Evolutionary conservation across 2,113 vertebrate species (phyloP), one percentile per base, ranked within the genome.

Genomic region (Festucalex cinctus): DNA sequence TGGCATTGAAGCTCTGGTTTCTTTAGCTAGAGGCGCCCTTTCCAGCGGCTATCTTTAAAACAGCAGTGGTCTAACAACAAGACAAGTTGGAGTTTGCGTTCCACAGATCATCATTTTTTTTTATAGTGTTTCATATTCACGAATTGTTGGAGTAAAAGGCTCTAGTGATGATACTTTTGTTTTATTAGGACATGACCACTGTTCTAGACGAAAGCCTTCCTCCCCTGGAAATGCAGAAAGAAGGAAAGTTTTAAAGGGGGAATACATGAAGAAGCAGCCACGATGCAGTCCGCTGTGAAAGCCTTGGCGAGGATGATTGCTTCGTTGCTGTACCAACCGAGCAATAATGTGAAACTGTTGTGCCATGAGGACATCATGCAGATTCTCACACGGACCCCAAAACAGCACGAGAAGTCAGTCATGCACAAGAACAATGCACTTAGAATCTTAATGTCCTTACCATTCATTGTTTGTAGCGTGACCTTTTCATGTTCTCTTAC

Each of bases 121-220:
- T 61, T 61, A 39, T 9, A 37, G 14, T 37, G 32, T 20, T 61
- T 12, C 9, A 20, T 61, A 12, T 20, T 36, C 39, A 41, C 19
- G 49, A 66, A 43, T 44, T 63, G 14, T 56, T 28, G 24, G 54
- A 28, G 26, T 9, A 56, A 56, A 28, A 28, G 53, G 8, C 24
- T 14, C 22, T 16, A 56, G 14, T 35, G 14, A 66, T 41, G 49
- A 5, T 63, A 41, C 1, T 41, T 63, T 63, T 67, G 63, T 79
- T 63, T 77, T 75, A 57, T 22, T 77, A 91, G 90, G 80, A 75
- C 72, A 66, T 32, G 9, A n/a, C 70, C 24, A 51, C 60, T 41
- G 71, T 81, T 20, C 6, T 63, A 26, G 84, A 88, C 60, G 71
- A 59, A 62, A 68, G 1, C 6, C 6, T 70, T 44, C 19, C 80